Evolutionary conservation across 2,888 invertebrate species (phyloP), one percentile per base, ranked within the genome.

Genomic region (Synergus itoensis): DNA sequence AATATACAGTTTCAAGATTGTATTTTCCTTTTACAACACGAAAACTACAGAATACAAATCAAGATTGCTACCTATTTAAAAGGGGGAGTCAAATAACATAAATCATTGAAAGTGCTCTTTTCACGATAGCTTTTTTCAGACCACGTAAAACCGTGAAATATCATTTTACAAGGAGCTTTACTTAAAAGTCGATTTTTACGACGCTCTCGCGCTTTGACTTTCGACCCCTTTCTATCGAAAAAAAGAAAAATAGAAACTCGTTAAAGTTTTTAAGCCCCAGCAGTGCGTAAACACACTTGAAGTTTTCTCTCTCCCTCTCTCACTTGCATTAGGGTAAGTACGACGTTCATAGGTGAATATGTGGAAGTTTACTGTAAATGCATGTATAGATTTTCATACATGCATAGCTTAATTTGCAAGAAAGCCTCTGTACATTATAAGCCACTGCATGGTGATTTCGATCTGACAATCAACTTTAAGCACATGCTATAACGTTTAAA

Each of bases 121-220:
- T n/a, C 1, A 18, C 8, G 8, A 8, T 53, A 9, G 14, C 43
- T 67, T 67, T 67, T 43, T 67, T 45, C 8, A 43, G n/a, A 21
- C 5, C 18, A 9, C 67, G 18, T 67, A 67, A 67, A 67, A 43
- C 11, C 43, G 43, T 18, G 43, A 53, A 53, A 45, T 67, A 67
- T 45, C 21, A 21, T 67, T 67, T 67, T 14, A 45, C 21, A 67
- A 43, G 21, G 43, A 43, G 67, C 43, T 67, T 67, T 43, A 67
- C 67, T 67, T 45, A 67, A 64, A 65, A 67, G 21, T 67, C 67
- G 67, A 67, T 67, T 67, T 65, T 67, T 67, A 67, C 43, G 41
- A 18, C 18, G 21, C 43, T 67, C n/a, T n/a, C n/a, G n/a, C 18
- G 11, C 65, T 67, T 45, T 67, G 65, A 67, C 43, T 43, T 67